Evolutionary conservation across 2,888 invertebrate genomes (phyloP), one percentile per base, ranked within the genome.

Genomic region (Coelinius sp.): DNA sequence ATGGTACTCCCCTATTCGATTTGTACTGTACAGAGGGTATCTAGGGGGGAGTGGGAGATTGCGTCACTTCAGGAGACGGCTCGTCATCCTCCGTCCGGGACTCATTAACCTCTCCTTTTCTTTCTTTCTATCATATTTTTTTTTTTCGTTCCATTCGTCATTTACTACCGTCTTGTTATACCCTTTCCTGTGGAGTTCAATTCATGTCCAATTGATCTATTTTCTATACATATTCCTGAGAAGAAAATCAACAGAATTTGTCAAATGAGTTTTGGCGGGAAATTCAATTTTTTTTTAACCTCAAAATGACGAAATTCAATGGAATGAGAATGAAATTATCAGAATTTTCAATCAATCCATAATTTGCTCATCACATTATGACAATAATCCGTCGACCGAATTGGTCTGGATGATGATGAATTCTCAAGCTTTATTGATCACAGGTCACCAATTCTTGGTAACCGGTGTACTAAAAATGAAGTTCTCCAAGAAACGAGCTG

Each of bases 41-140:
- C n/a, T n/a, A 68, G 73, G 71, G 68, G 68, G 64, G 69, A 73
- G 73, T 74, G 68, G 74, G 63, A n/a, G n/a, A n/a, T 75, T 77
- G 76, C 74, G 78, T 82, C 81, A 79, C 78, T 80, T 76, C 78
- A 76, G 74, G 75, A 78, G 80, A 82, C 79, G 75, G 77, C 79
- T 82, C 81, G 81, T 82, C 81, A 82, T 75, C 77, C 77, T 63
- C 73, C 77, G 76, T 77, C 78, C 78, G 78, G 76, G 78, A 81
- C 81, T 82, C 79, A 78, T 82, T 82, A 81, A 77, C 75, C 71
- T 63, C 70, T 70, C 73, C 71, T 68, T 65, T 68, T 62, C 41
- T 31, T 63, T 49, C 22, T 27, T 38, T 59, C 22, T n/a, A n/a
- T n/a, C n/a, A n/a, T n/a, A n/a, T n/a, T n/a, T 38, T 64, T 35